Base-by-base conservation (phyloP, 1,140 invertebrate genomes). In the Drosophila mauritiana region DNA sequence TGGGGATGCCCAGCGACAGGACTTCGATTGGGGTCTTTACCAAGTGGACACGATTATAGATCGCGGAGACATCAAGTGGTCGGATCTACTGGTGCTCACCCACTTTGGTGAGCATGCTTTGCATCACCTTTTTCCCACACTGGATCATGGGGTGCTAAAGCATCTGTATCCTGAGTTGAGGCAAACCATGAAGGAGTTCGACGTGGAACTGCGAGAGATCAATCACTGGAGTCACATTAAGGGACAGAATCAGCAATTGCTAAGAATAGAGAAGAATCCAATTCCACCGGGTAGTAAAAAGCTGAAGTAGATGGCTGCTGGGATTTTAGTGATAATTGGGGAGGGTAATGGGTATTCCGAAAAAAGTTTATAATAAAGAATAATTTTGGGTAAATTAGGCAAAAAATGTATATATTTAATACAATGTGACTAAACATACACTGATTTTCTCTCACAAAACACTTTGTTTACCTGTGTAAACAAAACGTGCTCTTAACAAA, bases 71-170 rank as follows among this genome's bases (percentile, higher is more conserved):
- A 93, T 97, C 27, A 95, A 95, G 36, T 94, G 94, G 3, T 95
- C 93, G 8, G 91, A 95, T 43, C 95, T 96, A 56, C 86, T 96
- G 42, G 94, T 94, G 1, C 70, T 97, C 12, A 95, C 95, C 0
- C 94, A 94, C 70, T 97, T 96, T 73, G 97, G 97, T 1, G 94
- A 96, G 22, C 97, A 98, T 85, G 93, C 93, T 0, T 91, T 97
- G 2, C 97, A 98, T 90, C 97, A 97, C 92, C 91, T 98, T 0
- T 95, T 97, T 73, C 97, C 97, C 0, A 96, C 96, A 0, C 78
- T 97, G 8, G 97, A 97, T 88, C 96, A 97, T 77, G 94, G 94
- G 0, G 94, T 95, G 51, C 92, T 97, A 5, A 92, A 93, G 15
- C 91, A 94, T 15, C 93, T 97, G 10, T 93, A 95, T 68, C 94